A percentile compares a stretch with the other conserved stretches of the same genome.
phyloP scores from a whole-genome alignment of 2,888 invertebrate species.

The Calliphora vomitoria region DNA sequence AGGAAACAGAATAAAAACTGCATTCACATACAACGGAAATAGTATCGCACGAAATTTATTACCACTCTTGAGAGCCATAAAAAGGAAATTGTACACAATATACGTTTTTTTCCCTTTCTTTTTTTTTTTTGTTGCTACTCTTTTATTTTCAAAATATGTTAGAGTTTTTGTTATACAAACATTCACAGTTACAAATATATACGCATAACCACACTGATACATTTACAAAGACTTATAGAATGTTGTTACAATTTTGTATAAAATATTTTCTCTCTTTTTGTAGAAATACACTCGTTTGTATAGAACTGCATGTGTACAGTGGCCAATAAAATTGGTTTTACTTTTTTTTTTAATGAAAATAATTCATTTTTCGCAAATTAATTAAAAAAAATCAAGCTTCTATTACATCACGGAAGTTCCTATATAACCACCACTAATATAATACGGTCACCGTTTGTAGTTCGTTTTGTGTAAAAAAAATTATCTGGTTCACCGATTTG shows the following conservation, averaged over 20 bases:
- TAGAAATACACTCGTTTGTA: conserved; percentile 3
- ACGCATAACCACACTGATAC: neutral
- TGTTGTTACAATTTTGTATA: conserved; percentile 16
- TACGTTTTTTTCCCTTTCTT: conserved; percentile 76
- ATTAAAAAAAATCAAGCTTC: too few species aligned
- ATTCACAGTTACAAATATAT: neutral
- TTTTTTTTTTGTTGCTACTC: conserved; percentile 35
- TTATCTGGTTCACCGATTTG: too few species aligned
- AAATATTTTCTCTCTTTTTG: conserved; percentile 36
- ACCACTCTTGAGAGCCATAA: conserved; percentile 84
- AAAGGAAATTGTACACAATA: conserved; percentile 85
- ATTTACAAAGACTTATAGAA: neutral
- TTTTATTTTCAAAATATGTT: conserved; percentile 54
- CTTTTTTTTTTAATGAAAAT: neutral
- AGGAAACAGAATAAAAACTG: conserved; percentile 72
- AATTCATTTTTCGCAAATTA: too few species aligned
- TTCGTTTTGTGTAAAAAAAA: too few species aligned
- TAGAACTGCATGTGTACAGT: conserved; percentile 3
- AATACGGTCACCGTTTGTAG: too few species aligned
- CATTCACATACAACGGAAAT: conserved; percentile 81
- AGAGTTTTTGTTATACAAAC: conserved; percentile 29
- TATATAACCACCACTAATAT: too few species aligned
- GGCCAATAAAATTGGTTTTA: neutral
- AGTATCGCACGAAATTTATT: conserved; percentile 84
- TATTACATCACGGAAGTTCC: too few species aligned